Percentiles rank a stretch among this genome's conserved stretches.
phyloP scores from a whole-genome alignment of 2,888 invertebrate species.

The Drosophila parthenogenetica region DNA sequence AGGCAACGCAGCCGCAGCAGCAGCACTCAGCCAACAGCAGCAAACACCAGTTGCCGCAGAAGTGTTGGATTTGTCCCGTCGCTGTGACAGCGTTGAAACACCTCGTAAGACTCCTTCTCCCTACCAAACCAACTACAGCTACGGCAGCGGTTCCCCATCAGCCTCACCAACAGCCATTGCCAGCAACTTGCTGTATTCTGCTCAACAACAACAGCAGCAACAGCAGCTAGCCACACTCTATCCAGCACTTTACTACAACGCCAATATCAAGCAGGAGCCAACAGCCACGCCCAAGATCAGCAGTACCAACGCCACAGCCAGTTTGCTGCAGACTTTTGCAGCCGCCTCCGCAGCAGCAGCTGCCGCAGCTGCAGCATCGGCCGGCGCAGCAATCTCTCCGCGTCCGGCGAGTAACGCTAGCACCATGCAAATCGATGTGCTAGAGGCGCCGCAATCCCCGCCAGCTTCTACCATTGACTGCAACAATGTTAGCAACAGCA shows the following conservation, averaged over 20 bases:
- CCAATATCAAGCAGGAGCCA: conserved; percentile 69
- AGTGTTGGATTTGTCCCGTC: conserved; percentile 84
- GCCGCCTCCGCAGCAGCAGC: conserved; percentile 53
- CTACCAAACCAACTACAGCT: conserved; percentile 82
- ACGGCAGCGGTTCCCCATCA: conserved; percentile 78
- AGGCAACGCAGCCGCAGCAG: conserved; percentile 55
- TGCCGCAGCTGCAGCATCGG: conserved; percentile 42
- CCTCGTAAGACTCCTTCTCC: conserved; percentile 84
- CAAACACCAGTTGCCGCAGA: conserved; percentile 59
- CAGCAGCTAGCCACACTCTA: conserved; percentile 67
- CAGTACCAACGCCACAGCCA: conserved; percentile 45
- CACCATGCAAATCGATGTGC: conserved; percentile 68
- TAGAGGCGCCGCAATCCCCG: conserved; percentile 55
- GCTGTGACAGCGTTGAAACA: conserved; percentile 83
- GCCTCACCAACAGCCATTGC: conserved; percentile 66
- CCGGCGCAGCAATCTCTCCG: conserved; percentile 58
- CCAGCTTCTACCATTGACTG: conserved; percentile 29
- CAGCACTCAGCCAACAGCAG: conserved; percentile 62
- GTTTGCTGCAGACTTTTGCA: conserved; percentile 41
- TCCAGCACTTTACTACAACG: conserved; percentile 70
- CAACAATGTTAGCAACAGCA: conserved; percentile 19
- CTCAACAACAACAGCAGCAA: conserved; percentile 56
- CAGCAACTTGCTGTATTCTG: conserved; percentile 59
- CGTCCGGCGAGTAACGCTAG: conserved; percentile 60
- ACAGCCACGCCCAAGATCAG: conserved; percentile 29